Base-by-base conservation (phyloP, 2,797 vertebrate species). In the Uromys caudimaculatus region DNA sequence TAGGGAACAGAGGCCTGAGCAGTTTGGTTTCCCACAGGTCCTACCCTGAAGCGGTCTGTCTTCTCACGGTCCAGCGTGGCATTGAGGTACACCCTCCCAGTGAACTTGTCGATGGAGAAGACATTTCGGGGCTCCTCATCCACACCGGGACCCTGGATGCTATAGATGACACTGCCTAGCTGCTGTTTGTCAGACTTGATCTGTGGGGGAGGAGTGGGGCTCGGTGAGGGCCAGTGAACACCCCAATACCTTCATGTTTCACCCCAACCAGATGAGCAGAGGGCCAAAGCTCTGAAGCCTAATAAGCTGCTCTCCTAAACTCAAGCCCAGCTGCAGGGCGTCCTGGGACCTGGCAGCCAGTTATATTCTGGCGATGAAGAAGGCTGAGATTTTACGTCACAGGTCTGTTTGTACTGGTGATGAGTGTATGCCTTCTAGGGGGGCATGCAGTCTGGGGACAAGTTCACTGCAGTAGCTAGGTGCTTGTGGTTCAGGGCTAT, bases 141-240 rank as follows among this genome's bases (percentile, higher is more conserved):
- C 93, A 99, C 99, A 0, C 99, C 99, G 0, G 99, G 99, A 0
- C 99, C 99, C 97, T 99, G 99, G 96, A 99, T 98, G 98, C 99
- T 99, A 98, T 99, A 99, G 98, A 99, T 99, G 97, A 99, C 99
- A 4, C 99, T 98, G 1, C 99, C 99, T 0, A 98, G 99, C 84
- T 99, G 99, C 97, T 99, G 98, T 98, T 99, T 99, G 98, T 99
- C 99, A 0, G 99, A 99, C 98, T 99, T 99, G 97, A 99, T 99
- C 99, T 99, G 97, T 5, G 4, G 6, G 77, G 56, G 21, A 82
- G 79, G 41, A 24, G 1, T 0, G 16, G 11, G 19, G 10, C 29
- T 50, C 19, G 1, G 69, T 56, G 41, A 54, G 50, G 50, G 8
- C 32, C 41, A 60, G 56, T 32, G 23, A 38, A 35, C 6, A 38